Base-by-base conservation (phyloP, 2,113 vertebrate species). In the Gymnogyps californianus region DNA sequence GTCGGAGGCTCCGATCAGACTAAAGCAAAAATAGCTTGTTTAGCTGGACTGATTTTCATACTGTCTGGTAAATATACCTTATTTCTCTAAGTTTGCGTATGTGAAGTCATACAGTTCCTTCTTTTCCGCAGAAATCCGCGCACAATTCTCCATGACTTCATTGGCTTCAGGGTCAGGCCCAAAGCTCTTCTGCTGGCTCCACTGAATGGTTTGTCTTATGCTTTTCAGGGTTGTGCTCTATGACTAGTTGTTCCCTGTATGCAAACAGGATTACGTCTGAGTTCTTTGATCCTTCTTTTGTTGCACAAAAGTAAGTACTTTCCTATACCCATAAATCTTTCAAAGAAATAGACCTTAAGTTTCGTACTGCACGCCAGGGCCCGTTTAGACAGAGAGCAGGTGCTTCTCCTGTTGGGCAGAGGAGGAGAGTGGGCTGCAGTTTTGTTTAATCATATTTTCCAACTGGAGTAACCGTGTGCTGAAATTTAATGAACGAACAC, bases 241-340 rank as follows among this genome's bases (percentile, higher is more conserved):
- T 99, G 98, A 99, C 98, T 59, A 98, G 99, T 61, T 99, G 99
- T 94, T 99, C 99, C 9, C 98, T 98, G 97, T 99, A 99, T 97
- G 99, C 99, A 89, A 98, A 99, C 96, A 99, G 97, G 97, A 98
- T 99, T 66, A 98, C 99, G 31, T 96, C 97, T 13, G 98, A 99
- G 70, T 99, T 98, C 98, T 97, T 99, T 96, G 98, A 99, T 96
- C 98, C 98, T 86, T 97, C 98, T 95, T 99, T 94, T 96, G 96
- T 97, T 94, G 98, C 98, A 83, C 98, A 99, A 97, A 99, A 99
- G 99, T 99, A 98, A 99, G 99, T 98, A 93, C 29, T 89, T 61
- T 89, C 95, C 79, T 95, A 65, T 71, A 81, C 80, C 77, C 46
- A 16, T 88, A 46, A 88, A 82, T 86, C 83, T 90, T 92, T 84